These are phyloP conservation scores for Pentalonia nigronervosa DNA, from an alignment of 1,140 invertebrate genomes.

Conservation along the genomic window DNA sequence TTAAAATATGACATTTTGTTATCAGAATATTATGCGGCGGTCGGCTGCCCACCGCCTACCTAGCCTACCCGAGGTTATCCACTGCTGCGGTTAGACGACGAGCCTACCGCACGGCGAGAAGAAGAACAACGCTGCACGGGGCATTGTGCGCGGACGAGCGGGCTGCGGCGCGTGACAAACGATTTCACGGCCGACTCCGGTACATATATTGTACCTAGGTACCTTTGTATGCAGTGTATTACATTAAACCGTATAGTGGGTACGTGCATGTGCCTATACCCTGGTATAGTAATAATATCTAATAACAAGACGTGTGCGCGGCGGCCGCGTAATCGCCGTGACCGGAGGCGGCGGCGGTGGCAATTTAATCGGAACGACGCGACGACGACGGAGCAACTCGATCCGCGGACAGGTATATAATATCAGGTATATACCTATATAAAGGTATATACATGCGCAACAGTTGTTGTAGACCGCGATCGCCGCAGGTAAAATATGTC, in stretches of 20 bases:
- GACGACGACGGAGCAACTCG: too few species aligned
- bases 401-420: background rate
- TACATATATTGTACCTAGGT: background rate
- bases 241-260: background rate
- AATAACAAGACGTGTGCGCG: background rate
- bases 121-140: background rate
- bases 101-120: background rate
- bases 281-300: background rate
- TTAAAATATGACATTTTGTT: background rate
- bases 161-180: slow-evolving; percentile 25
- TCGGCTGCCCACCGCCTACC: background rate
- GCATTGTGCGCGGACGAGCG: background rate
- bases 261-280: background rate
- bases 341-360: background rate
- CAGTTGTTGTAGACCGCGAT: background rate
- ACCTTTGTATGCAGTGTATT: background rate
- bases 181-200: slow-evolving; percentile 12
- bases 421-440: background rate
- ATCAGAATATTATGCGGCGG: background rate
- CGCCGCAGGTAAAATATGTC: background rate
- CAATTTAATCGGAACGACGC: background rate
- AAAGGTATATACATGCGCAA: background rate
- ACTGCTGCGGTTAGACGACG: background rate
- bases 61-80: background rate
- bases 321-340: background rate